Conservation (phyloP, 2,888 invertebrate species). For the Apamea monoglypha region DNA sequence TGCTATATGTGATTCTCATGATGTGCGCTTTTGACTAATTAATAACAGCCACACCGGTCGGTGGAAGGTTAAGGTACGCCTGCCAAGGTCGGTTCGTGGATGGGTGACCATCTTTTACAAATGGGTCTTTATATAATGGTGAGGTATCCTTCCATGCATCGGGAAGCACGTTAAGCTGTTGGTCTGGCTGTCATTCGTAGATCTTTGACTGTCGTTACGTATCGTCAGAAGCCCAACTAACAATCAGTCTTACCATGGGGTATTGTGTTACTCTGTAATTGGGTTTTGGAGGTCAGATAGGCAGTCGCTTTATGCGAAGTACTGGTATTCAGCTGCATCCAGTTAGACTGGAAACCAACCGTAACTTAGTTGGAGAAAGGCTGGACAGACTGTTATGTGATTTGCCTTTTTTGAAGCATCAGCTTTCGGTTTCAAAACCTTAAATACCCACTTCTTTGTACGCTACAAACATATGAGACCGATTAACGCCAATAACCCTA, state of each 20-base stretch:
- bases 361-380: neutral
- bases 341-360: neutral
- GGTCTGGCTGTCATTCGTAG: neutral
- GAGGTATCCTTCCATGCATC: neutral
- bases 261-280: neutral
- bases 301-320: neutral
- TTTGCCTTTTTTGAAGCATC: neutral
- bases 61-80: no score
- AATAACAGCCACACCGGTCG: neutral
- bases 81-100: neutral
- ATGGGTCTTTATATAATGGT: neutral
- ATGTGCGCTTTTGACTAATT: neutral
- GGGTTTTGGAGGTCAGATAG: neutral
- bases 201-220: neutral
- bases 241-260: neutral
- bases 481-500: neutral
- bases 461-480: neutral
- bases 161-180: neutral
- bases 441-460: neutral
- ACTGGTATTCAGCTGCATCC: neutral
- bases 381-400: neutral
- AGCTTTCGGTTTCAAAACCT: neutral
- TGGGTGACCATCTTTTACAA: neutral
- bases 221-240: neutral
- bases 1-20: no score